phyloP scores from a whole-genome alignment of 1,140 invertebrate species.

The Listronotus oregonensis region DNA sequence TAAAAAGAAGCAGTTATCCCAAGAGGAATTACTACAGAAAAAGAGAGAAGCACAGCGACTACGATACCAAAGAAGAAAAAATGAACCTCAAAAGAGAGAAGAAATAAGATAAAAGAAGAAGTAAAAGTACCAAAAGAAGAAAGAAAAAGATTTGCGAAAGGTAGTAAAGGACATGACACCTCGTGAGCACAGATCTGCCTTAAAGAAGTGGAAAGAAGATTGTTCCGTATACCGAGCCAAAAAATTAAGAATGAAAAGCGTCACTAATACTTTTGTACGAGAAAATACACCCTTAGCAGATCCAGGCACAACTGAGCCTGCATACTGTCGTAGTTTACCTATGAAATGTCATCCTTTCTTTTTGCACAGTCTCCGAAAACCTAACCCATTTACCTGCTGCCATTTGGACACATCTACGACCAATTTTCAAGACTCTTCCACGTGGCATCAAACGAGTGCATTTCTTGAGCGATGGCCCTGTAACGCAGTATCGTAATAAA shows the following conservation, averaged over 20 bases:
- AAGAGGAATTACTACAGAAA: conserved; percentile 34
- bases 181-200: conserved; percentile 34
- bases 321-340: too few species aligned
- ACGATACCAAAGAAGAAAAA: conserved; percentile 41
- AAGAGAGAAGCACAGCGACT: conserved; percentile 41
- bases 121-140: conserved; percentile 41
- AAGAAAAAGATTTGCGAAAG: conserved; percentile 38
- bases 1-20: too few species aligned
- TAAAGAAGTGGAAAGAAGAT: conserved; percentile 36
- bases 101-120: conserved; percentile 43
- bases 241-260: neutral
- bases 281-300: neutral
- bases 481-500: too few species aligned
- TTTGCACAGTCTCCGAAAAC: too few species aligned
- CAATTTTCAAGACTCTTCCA: too few species aligned
- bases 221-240: conserved; percentile 28
- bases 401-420: too few species aligned
- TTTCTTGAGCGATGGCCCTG: too few species aligned
- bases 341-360: too few species aligned
- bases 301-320: too few species aligned
- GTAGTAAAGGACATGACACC: conserved; percentile 35
- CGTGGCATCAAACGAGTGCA: too few species aligned
- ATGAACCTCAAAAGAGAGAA: conserved; percentile 45
- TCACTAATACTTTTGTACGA: neutral
- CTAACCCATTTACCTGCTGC: too few species aligned